Evolutionary conservation across 2,113 vertebrate species (phyloP).

Genomic region (Malurus melanocephalus): DNA sequence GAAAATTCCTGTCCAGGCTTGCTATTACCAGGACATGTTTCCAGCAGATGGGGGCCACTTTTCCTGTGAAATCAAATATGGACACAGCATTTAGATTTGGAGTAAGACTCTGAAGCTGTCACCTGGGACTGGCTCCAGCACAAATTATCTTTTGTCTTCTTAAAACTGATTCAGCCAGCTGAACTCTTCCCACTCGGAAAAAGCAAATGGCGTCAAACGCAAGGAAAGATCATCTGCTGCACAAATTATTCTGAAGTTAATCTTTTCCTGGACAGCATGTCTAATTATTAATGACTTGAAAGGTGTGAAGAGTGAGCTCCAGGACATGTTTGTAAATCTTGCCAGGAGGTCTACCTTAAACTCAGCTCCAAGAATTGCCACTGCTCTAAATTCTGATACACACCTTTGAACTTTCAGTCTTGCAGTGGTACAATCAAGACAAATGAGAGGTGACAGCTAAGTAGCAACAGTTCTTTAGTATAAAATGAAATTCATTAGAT

Average conservation of each 20-base stretch:
- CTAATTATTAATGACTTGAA: background rate
- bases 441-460: slow-evolving; percentile 35
- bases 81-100: background rate
- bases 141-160: background rate
- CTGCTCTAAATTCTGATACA: slow-evolving; percentile 16
- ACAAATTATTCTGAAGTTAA: background rate
- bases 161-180: background rate
- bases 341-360: background rate
- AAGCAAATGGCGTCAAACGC: background rate
- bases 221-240: background rate
- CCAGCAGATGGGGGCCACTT: background rate
- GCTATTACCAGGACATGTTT: background rate
- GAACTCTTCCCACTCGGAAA: background rate
- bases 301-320: background rate
- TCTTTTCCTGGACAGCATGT: background rate
- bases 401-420: slow-evolving; percentile 20
- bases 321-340: background rate
- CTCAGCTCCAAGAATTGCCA: background rate
- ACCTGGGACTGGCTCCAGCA: background rate
- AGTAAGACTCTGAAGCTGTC: background rate
- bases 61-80: background rate
- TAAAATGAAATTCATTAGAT: slow-evolving; percentile 7
- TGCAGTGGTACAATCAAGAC: background rate
- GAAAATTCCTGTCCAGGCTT: background rate
- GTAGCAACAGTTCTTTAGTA: background rate